Percentiles rank a stretch among this genome's conserved stretches.
Evolutionary conservation across 1,140 invertebrate species (phyloP).

Genomic region (Drosophila baimaii): DNA sequence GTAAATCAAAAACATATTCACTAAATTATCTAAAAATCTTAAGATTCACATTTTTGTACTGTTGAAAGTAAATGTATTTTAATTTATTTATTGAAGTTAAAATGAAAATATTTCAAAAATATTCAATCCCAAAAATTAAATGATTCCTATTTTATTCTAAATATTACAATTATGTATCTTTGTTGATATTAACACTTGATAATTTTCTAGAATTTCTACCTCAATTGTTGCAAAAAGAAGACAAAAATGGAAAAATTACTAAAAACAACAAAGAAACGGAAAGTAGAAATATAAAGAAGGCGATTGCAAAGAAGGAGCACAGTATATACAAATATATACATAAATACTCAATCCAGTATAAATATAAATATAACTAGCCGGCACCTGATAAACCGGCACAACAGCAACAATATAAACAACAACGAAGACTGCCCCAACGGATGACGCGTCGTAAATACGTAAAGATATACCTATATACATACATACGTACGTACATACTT

Average conservation of each 20-base stretch:
- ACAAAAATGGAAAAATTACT: neutral
- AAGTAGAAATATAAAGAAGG: conserved; percentile 22
- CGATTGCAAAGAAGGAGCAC: neutral
- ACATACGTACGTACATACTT: neutral
- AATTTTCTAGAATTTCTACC: neutral
- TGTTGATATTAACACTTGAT: neutral
- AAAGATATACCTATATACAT: neutral
- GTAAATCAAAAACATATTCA: no score
- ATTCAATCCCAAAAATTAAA: no score
- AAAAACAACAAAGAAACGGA: conserved; percentile 46
- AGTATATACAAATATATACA: neutral
- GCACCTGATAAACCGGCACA: conserved; percentile 79
- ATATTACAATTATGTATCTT: no score
- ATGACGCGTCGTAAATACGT: conserved; percentile 25
- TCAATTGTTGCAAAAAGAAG: neutral
- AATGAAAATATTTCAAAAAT: no score
- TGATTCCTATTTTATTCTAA: no score
- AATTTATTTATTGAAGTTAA: no score
- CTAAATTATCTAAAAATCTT: no score
- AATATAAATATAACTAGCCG: conserved; percentile 46
- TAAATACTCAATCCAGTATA: conserved; percentile 10
- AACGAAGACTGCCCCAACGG: conserved; percentile 50
- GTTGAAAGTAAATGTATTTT: no score
- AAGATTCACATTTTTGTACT: no score
- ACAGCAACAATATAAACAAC: conserved; percentile 37